Percentiles rank a stretch among this genome's conserved stretches.
These are phyloP conservation scores for Micronycteris hirsuta DNA, from an alignment of 2,113 vertebrate species.

Conservation along the genomic window DNA sequence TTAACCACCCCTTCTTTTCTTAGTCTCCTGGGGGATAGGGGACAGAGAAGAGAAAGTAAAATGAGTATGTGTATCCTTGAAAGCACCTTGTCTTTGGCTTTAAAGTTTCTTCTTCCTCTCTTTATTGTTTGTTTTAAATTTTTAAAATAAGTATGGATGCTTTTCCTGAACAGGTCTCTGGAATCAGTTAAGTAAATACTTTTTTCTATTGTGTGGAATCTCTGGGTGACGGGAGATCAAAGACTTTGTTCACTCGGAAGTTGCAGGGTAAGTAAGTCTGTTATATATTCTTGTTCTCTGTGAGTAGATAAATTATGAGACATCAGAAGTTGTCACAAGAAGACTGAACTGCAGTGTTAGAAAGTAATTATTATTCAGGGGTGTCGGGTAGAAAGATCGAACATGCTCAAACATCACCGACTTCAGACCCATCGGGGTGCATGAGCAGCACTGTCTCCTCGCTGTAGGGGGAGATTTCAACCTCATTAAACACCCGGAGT, in stretches of 20 bases:
- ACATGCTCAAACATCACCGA: background rate
- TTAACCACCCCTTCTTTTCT: background rate
- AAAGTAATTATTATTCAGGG: constrained; percentile 34
- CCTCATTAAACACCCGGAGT: background rate
- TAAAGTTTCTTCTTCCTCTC: background rate
- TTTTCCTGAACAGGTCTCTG: background rate
- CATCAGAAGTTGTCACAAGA: background rate
- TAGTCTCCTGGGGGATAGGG: background rate
- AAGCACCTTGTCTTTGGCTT: background rate
- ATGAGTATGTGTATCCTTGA: background rate
- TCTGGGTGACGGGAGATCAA: background rate
- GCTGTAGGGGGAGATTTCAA: background rate
- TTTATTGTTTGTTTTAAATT: background rate
- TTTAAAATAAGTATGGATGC: background rate
- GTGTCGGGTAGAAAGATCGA: background rate
- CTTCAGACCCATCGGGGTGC: background rate
- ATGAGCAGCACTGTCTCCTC: background rate
- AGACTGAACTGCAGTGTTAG: background rate
- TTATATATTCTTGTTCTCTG: constrained; percentile 36
- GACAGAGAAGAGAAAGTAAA: background rate
- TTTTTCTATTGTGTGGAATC: background rate
- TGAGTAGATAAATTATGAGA: constrained; percentile 25
- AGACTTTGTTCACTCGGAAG: background rate
- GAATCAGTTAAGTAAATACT: background rate
- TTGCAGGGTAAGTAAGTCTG: background rate